These are phyloP conservation scores for Busseola fusca DNA, from an alignment of 2,888 invertebrate genomes.

Conservation along the genomic window DNA sequence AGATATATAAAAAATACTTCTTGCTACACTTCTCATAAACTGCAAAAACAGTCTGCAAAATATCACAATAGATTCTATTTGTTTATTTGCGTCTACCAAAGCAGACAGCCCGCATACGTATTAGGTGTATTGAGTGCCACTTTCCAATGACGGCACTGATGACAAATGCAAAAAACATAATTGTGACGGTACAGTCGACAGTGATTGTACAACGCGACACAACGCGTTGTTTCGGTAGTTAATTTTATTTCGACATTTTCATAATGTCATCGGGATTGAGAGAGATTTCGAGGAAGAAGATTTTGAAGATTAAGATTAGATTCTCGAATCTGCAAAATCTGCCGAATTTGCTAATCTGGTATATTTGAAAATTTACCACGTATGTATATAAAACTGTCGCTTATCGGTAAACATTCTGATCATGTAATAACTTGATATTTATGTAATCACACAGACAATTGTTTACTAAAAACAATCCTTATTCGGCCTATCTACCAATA, in stretches of 20 bases:
- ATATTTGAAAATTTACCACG: not conserved
- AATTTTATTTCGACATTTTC: constrained; percentile 22
- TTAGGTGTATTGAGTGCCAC: constrained; percentile 7
- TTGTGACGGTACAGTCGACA: constrained; percentile 3
- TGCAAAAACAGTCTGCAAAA: not conserved
- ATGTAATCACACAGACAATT: not conserved
- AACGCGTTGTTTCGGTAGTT: constrained; percentile 19
- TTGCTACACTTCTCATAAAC: not conserved
- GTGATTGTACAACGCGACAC: not conserved
- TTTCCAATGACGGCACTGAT: constrained; percentile 27
- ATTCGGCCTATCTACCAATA: constrained; percentile 1
- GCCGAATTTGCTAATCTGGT: not conserved
- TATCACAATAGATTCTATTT: not conserved
- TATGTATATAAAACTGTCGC: not conserved
- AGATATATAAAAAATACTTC: not conserved
- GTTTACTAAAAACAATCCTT: not conserved
- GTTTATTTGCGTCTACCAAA: not conserved
- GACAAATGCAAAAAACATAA: constrained; percentile 20
- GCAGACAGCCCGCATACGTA: constrained; percentile 22
- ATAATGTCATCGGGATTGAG: not conserved
- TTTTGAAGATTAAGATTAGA: no score
- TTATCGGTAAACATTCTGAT: constrained; percentile 12
- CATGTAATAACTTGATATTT: not conserved
- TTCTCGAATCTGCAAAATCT: constrained; percentile 11
- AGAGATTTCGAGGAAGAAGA: not conserved